Base-by-base conservation (phyloP, 2,113 vertebrate genomes). In the Phasianus colchicus region DNA sequence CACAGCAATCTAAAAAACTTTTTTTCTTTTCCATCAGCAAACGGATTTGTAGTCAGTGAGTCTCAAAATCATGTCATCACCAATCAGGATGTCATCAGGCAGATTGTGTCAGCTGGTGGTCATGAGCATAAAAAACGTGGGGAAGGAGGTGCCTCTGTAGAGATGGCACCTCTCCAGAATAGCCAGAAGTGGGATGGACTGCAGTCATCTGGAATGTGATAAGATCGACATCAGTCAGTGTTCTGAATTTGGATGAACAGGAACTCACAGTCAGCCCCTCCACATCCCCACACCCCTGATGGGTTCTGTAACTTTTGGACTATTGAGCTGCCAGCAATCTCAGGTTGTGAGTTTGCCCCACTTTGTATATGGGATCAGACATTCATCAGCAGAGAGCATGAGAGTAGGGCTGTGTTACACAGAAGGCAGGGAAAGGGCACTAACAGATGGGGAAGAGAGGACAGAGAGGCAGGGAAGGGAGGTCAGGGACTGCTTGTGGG, bases 51-150 rank as follows among this genome's bases (percentile, higher is more conserved):
- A 89, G 91, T 57, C 66, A 84, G 19, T 52, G 84, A 43, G 29
- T 38, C 61, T 87, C 66, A 78, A 78, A 95, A 89, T 75, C 38
- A 25, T 85, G 70, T 89, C 38, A 86, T 72, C 90, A 86, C 69
- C 87, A 83, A 69, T 81, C 94, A 92, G 82, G 61, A 42, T 84
- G 77, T 60, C 73, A 69, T 81, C 73, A 75, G 70, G 47, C 90
- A 90, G 93, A 89, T 81, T 60, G 47, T 86, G 61, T 81, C 77
- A 86, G 34, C 73, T 89, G 77, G 72, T 94, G 83, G 61, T 67
- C 73, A 67, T 20, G 78, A 55, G 69, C 45, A 83, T 8, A 45
- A 6, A 52, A 70, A 54, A 32, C 73, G 22, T 72, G 80, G 55
- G 58, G 36, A 24, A 48, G 22, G 16, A 32, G 16, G 3, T 11